Evolutionary conservation across 2,797 vertebrate species (phyloP).

Genomic region (Alca torda): DNA sequence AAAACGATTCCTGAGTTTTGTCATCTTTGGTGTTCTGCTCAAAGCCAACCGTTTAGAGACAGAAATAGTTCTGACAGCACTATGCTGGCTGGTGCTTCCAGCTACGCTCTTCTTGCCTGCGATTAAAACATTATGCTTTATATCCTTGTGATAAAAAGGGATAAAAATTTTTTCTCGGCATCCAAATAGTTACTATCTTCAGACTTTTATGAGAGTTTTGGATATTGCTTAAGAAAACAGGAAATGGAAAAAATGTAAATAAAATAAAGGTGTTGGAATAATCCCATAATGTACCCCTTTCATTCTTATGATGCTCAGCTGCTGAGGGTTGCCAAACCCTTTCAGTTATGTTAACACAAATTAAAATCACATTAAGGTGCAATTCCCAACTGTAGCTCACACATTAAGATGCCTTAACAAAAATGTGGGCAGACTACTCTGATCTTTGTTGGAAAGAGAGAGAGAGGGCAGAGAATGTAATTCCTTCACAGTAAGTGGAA

Average conservation of each 20-base stretch:
- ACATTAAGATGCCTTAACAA: neutral
- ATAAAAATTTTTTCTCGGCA: neutral
- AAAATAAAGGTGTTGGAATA: neutral
- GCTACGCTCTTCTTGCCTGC: neutral
- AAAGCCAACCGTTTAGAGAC: conserved; percentile 12
- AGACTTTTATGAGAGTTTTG: neutral
- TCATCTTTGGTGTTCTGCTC: conserved; percentile 31
- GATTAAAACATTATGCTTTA: conserved; percentile 27
- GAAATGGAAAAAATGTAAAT: neutral
- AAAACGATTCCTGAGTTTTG: conserved; percentile 25
- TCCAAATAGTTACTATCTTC: neutral
- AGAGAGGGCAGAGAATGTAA: neutral
- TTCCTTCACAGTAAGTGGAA: conserved; percentile 32
- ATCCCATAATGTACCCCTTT: neutral
- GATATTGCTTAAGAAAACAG: neutral
- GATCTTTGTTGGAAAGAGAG: neutral
- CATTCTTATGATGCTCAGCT: neutral
- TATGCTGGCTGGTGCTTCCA: neutral
- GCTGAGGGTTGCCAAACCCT: neutral
- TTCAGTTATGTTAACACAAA: neutral
- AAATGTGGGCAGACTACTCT: neutral
- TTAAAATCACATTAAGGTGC: conserved; percentile 1
- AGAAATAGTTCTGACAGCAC: conserved; percentile 12
- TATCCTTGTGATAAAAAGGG: neutral
- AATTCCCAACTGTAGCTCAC: neutral